Percentiles rank a stretch among this genome's conserved stretches.
Evolutionary conservation across 2,113 vertebrate genomes (phyloP).

Genomic region (Urocynchramus pylzowi): DNA sequence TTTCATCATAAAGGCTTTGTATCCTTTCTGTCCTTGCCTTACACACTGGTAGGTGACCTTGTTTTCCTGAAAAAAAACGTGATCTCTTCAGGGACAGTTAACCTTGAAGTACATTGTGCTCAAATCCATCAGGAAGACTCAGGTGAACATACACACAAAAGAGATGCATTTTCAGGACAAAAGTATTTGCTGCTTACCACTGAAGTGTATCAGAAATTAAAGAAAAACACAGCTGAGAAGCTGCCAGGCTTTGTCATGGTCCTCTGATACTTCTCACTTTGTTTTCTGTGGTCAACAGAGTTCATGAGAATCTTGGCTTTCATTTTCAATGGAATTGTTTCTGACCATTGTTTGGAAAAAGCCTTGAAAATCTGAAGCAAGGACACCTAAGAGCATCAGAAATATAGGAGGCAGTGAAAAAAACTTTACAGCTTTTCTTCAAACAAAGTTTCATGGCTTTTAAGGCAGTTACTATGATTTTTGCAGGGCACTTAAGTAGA

Average conservation of each 20-base stretch:
- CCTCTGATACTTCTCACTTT: not conserved
- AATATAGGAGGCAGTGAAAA: not conserved
- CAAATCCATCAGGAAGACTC: not conserved
- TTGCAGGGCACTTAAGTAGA: not conserved
- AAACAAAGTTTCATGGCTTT: not conserved
- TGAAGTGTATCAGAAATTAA: not conserved
- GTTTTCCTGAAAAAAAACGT: not conserved
- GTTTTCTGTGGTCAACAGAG: not conserved
- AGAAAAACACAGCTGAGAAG: not conserved
- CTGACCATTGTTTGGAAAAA: not conserved
- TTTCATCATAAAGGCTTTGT: not conserved
- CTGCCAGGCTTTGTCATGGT: not conserved
- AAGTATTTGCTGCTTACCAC: not conserved
- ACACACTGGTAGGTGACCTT: not conserved
- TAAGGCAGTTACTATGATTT: not conserved
- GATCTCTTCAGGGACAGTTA: not conserved
- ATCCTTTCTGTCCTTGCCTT: not conserved
- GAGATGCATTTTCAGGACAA: not conserved
- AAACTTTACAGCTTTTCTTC: not conserved
- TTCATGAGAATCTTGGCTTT: not conserved
- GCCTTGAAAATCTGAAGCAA: not conserved
- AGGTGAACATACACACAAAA: not conserved
- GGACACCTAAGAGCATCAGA: not conserved
- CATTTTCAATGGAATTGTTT: not conserved
- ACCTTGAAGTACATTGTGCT: not conserved